Conservation (phyloP, 2,888 invertebrate genomes). For the Yponomeuta cagnagella region DNA sequence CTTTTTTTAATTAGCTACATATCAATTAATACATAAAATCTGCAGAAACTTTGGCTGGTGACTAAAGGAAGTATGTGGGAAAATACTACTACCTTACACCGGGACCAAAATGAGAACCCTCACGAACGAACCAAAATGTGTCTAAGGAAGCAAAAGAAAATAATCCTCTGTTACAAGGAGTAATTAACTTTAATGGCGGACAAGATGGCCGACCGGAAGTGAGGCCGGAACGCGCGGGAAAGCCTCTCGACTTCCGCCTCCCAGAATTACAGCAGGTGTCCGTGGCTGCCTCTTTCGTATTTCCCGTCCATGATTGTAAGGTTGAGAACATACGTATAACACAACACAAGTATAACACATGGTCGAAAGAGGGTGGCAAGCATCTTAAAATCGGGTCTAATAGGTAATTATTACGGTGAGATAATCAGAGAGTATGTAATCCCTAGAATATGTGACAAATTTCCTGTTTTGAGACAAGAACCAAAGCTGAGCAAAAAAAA, state of each 20-base stretch:
- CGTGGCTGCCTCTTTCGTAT: slow-evolving; percentile 15
- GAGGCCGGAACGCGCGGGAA: slow-evolving; percentile 21
- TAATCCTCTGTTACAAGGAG: slow-evolving; percentile 33
- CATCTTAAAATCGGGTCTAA: no score
- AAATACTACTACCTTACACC: neutral
- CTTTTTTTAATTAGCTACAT: no score
- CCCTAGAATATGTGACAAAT: no score
- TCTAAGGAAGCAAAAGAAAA: slow-evolving; percentile 17
- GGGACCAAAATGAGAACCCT: neutral
- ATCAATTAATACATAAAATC: no score
- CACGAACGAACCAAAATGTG: neutral
- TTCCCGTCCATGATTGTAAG: slow-evolving; percentile 17
- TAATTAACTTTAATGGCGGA: slow-evolving; percentile 62
- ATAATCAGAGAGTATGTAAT: no score
- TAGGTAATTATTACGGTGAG: no score
- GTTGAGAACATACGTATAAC: neutral
- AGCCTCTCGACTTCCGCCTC: slow-evolving; percentile 22
- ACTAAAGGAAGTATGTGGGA: no score
- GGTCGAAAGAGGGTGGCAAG: no score
- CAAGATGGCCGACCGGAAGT: slow-evolving; percentile 60
- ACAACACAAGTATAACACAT: no score
- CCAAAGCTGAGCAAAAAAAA: no score
- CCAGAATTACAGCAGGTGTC: slow-evolving; percentile 23
- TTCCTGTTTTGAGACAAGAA: no score
- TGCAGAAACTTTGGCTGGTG: no score